phyloP scores from a whole-genome alignment of 2,888 invertebrate genomes.

The Pristionchus exspectatus region DNA sequence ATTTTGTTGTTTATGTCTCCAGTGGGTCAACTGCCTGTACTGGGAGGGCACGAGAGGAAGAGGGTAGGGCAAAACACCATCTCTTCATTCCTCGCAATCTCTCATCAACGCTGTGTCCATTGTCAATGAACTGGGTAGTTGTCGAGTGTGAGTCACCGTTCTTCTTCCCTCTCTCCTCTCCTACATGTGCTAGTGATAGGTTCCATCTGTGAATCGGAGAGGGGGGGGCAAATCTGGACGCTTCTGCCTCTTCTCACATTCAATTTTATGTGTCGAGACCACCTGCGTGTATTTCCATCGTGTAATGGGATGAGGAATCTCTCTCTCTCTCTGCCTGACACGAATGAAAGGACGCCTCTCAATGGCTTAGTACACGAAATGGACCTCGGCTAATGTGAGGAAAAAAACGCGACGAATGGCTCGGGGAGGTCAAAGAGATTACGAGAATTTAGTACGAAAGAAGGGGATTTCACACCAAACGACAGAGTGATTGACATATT shows the following conservation, averaged over 20 bases:
- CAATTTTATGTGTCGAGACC: not conserved
- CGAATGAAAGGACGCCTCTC: not conserved
- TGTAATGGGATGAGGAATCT: not conserved
- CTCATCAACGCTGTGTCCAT: not conserved
- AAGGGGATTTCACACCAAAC: too few species aligned
- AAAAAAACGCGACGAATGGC: slow-evolving; percentile 7
- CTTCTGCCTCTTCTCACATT: not conserved
- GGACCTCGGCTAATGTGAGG: not conserved
- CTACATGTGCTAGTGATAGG: not conserved
- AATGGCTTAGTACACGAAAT: slow-evolving; percentile 27
- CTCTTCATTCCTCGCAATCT: not conserved
- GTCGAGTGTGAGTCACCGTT: too few species aligned
- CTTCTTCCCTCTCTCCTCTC: too few species aligned
- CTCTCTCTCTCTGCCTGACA: not conserved
- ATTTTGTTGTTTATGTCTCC: slow-evolving; percentile 8
- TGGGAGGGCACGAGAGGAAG: not conserved
- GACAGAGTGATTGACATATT: too few species aligned
- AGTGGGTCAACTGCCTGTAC: slow-evolving; percentile 19
- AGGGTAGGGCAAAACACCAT: not conserved
- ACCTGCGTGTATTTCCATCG: slow-evolving; percentile 3
- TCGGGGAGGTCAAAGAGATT: not conserved
- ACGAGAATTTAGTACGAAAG: not conserved
- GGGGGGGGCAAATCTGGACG: not conserved
- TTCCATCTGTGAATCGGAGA: not conserved
- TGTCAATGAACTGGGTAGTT: not conserved